Evolutionary conservation across 2,113 vertebrate genomes (phyloP).

Genomic region (Aythya baeri): DNA sequence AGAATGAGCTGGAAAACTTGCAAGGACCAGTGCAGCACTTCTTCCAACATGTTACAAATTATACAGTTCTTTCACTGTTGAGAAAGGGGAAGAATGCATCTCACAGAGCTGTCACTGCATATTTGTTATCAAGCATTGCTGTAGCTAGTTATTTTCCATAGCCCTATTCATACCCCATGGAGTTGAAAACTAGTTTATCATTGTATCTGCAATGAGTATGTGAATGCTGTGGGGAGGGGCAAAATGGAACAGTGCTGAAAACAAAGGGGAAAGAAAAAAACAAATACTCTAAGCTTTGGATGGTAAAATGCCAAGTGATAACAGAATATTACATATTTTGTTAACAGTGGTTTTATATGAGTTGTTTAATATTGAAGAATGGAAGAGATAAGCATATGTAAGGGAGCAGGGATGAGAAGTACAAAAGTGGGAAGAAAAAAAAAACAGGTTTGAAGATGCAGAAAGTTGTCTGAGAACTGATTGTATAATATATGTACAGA

Average conservation of each 20-base stretch:
- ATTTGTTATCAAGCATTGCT: constrained; percentile 49
- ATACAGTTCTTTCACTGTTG: background rate
- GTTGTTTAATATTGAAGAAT: constrained; percentile 19
- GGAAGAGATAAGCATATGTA: constrained; percentile 17
- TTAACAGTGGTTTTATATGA: constrained; percentile 13
- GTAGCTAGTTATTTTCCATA: constrained; percentile 53
- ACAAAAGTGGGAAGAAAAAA: background rate
- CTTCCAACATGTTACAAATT: constrained; percentile 21
- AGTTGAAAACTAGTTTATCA: constrained; percentile 50
- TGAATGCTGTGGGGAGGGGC: background rate
- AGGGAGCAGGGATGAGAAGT: background rate
- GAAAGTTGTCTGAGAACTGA: constrained; percentile 15
- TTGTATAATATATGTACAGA: background rate
- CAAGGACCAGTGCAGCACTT: background rate
- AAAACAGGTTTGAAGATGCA: background rate
- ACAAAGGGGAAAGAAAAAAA: background rate
- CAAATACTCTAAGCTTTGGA: constrained; percentile 19
- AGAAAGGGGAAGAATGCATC: constrained; percentile 25
- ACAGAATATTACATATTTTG: constrained; percentile 50
- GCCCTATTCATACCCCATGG: constrained; percentile 41
- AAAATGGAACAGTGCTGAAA: constrained; percentile 24
- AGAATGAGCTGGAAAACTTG: background rate
- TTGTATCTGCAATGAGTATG: constrained; percentile 41
- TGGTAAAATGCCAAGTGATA: constrained; percentile 48
- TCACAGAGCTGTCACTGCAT: constrained; percentile 39